phyloP scores from a whole-genome alignment of 2,888 invertebrate species.

The Diplazon laetatorius region DNA sequence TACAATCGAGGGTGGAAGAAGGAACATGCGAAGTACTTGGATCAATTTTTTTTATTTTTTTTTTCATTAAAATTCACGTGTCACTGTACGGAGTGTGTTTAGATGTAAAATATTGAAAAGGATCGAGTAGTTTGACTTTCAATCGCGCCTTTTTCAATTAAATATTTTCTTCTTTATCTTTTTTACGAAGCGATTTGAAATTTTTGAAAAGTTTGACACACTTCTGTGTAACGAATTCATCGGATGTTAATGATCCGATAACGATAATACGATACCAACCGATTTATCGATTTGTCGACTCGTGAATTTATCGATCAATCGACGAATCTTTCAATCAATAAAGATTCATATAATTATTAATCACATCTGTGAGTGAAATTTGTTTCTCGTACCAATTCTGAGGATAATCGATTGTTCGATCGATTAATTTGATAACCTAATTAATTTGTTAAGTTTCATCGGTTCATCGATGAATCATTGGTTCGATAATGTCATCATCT shows the following conservation, averaged over 20 bases:
- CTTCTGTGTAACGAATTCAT: not conserved
- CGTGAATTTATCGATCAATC: not conserved
- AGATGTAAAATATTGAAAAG: constrained; percentile 38
- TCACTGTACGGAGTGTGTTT: not conserved
- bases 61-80: constrained; percentile 30
- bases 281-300: not conserved
- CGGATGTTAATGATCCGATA: not conserved
- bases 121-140: constrained; percentile 1
- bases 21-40: constrained; percentile 33
- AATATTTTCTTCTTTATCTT: not conserved
- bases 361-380: no score
- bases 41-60: constrained; percentile 26
- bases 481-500: no score
- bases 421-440: no score
- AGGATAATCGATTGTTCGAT: no score
- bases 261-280: not conserved
- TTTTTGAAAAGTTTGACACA: not conserved
- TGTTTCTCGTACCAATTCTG: no score
- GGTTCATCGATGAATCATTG: no score
- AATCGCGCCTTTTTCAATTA: not conserved
- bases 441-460: no score
- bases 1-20: constrained; percentile 31
- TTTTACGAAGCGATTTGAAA: constrained; percentile 20
- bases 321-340: not conserved
- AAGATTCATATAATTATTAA: not conserved